Evolutionary conservation across 2,888 invertebrate genomes (phyloP).

Genomic region (Oeneis ivallda): DNA sequence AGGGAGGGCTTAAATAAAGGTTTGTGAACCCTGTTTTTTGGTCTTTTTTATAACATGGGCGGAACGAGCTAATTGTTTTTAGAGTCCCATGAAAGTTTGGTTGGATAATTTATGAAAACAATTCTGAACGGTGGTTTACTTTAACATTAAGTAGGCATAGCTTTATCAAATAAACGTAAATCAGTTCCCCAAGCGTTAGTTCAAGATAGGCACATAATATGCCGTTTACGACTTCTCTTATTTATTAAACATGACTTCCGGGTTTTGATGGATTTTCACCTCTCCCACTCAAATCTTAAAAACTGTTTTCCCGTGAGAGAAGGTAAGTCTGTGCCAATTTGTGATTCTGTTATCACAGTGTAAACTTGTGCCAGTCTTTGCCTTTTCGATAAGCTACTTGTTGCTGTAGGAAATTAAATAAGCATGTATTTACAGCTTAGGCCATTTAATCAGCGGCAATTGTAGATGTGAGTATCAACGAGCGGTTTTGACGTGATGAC

Average conservation of each 20-base stretch:
- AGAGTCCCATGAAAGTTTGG: neutral
- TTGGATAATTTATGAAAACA: too few relatives aligned
- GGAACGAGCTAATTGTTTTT: neutral
- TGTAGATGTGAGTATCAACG: too few relatives aligned
- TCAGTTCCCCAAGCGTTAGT: constrained; percentile 1
- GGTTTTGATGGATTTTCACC: neutral
- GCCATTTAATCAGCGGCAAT: neutral
- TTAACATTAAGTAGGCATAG: neutral
- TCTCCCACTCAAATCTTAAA: neutral
- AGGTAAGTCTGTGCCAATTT: constrained; percentile 28
- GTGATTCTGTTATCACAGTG: constrained; percentile 39
- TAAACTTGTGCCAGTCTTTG: constrained; percentile 33
- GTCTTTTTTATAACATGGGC: neutral
- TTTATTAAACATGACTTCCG: constrained; percentile 11
- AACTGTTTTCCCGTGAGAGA: neutral
- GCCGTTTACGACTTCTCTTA: constrained; percentile 20
- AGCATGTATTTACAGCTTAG: neutral
- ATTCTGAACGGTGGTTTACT: neutral
- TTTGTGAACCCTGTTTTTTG: neutral
- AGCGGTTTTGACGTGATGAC: too few relatives aligned
- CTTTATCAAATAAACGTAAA: neutral
- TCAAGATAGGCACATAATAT: constrained; percentile 14
- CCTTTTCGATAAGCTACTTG: constrained; percentile 22
- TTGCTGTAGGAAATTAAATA: neutral
- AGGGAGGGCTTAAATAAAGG: constrained; percentile 3